These are phyloP conservation scores for Caenorhabditis inopinata DNA, from an alignment of 1,140 invertebrate species.

Conservation along the genomic window DNA sequence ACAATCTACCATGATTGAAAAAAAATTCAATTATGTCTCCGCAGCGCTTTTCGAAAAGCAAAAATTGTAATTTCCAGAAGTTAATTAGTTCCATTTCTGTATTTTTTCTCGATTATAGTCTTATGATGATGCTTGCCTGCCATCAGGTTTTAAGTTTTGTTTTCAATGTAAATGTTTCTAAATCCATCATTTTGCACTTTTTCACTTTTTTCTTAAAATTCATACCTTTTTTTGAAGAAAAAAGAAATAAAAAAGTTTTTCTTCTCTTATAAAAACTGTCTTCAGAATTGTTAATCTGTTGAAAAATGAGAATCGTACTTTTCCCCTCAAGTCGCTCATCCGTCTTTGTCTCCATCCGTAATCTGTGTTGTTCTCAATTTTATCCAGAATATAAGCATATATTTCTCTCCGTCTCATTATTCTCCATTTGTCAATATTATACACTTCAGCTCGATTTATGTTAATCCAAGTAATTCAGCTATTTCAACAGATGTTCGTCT, in stretches of 20 bases:
- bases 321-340: not conserved
- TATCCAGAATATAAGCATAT: not conserved
- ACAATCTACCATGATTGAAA: no score
- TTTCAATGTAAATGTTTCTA: no score
- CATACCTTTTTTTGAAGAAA: not conserved
- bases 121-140: no score
- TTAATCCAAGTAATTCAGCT: not conserved
- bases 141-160: no score
- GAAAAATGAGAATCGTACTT: conserved; percentile 18
- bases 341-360: not conserved
- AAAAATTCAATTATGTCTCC: no score
- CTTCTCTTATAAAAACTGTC: not conserved
- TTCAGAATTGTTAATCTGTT: not conserved
- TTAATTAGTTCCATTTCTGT: no score
- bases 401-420: not conserved
- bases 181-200: no score
- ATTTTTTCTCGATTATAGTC: no score
- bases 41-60: no score
- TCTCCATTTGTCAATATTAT: conserved; percentile 3
- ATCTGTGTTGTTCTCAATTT: not conserved
- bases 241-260: not conserved
- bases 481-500: no score
- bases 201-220: not conserved
- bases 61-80: no score
- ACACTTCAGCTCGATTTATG: not conserved